A percentile compares a stretch with the other conserved stretches of the same genome.
Evolutionary conservation across 2,888 invertebrate genomes (phyloP).

Genomic region (Timandra comae): DNA sequence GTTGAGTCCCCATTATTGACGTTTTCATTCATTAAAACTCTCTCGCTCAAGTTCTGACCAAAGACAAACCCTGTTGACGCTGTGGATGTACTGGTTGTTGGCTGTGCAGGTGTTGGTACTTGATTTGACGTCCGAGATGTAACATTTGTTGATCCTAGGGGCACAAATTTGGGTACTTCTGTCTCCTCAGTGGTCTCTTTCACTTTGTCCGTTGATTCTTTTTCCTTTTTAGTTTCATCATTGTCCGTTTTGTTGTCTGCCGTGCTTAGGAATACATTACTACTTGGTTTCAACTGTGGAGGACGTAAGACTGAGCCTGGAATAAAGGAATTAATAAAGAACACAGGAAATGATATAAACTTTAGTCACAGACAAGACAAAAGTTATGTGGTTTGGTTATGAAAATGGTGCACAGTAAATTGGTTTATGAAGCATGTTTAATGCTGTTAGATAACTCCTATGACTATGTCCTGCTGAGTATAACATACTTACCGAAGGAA

Average conservation of each 20-base stretch:
- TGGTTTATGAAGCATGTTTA: too few species aligned
- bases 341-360: too few species aligned
- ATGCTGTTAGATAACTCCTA: too few species aligned
- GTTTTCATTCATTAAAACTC: slow-evolving; percentile 82
- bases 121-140: slow-evolving; percentile 60
- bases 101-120: slow-evolving; percentile 63
- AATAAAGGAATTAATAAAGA: slow-evolving; percentile 6
- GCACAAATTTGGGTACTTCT: slow-evolving; percentile 67
- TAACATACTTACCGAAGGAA: slow-evolving; percentile 48
- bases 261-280: slow-evolving; percentile 58
- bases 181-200: slow-evolving; percentile 31
- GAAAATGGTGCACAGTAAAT: too few species aligned
- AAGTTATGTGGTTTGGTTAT: too few species aligned
- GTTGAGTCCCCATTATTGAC: slow-evolving; percentile 68
- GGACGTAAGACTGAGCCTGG: slow-evolving; percentile 64
- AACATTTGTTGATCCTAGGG: slow-evolving; percentile 52
- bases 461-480: too few species aligned
- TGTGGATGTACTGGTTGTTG: slow-evolving; percentile 60
- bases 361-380: too few species aligned
- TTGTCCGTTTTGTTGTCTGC: slow-evolving; percentile 31
- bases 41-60: slow-evolving; percentile 92
- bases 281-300: slow-evolving; percentile 56
- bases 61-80: slow-evolving; percentile 84
- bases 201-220: slow-evolving; percentile 42
- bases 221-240: slow-evolving; percentile 37